Base-by-base conservation (phyloP, 1,140 invertebrate species). In the Zaprionus capensis region DNA sequence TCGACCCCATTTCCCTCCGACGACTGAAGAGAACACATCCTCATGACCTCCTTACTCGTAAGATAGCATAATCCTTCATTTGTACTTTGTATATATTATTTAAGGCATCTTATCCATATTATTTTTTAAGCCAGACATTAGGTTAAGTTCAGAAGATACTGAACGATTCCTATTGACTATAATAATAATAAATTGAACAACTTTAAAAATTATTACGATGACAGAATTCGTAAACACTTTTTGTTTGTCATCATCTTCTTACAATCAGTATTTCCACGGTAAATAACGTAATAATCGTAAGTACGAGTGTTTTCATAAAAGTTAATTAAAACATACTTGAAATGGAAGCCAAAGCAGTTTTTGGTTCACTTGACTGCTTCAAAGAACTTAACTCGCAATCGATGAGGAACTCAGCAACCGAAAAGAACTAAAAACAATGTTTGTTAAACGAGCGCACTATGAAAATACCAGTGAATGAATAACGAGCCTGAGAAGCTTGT, bases 381-480 rank as follows among this genome's bases (percentile, higher is more conserved):
- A 51, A 51, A 51, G 20, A 51, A 14, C 5, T 51, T 22, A 51
- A 24, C 12, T 51, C 20, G 24, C n/a, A 46, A 46, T 46, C 41
- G 41, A 46, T 44, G 14, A 7, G 20, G 9, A 49, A 14, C 20
- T 14, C 20, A 24, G 46, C 11, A 22, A 5, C 20, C 12, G 12
- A 51, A 20, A 51, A 24, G 9, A 51, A 24, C 17, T 20, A 51
- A 51, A 14, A 51, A 5, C 46, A 51, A 51, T 46, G n/a, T 46
- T 17, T 46, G 9, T 46, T 46, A 17, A 51, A 51, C 7, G 5
- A 51, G 12, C 46, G 11, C 20, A 51, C 20, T 51, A 24, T 17
- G n/a, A 7, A 46, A 46, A 17, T 17, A 46, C 41, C 41, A 46
- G n/a, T 46, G n/a, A 51, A 51, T 51, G 46, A 24, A 51, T 51